Base-by-base conservation (phyloP, 2,113 vertebrate genomes). In the Orthonyx spaldingii region DNA sequence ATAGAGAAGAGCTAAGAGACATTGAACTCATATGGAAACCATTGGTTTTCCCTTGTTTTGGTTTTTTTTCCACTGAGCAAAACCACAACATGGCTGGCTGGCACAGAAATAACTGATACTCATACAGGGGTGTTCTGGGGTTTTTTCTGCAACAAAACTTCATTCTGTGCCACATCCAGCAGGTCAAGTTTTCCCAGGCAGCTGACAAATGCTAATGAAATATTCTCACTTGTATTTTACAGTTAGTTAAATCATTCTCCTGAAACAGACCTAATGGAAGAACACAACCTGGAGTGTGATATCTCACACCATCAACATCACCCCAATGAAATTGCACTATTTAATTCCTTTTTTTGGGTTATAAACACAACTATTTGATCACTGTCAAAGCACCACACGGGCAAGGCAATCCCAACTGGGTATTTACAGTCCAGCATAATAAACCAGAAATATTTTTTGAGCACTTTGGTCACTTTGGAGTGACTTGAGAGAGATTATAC, bases 401-500 rank as follows among this genome's bases (percentile, higher is more conserved):
- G n/a, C 83, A 84, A 79, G 30, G 10, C 3, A 3, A 88, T 17
- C 46, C 39, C 15, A 71, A 2, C 0, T 57, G 71, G 30, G 22
- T 75, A 68, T 81, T 83, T 86, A 33, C 49, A 84, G 41, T 46
- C 69, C 26, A 83, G 49, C 20, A 59, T 21, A 71, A 84, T 2
- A 21, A 28, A 32, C 32, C 37, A 49, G 37, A 82, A 72, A 60
- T 47, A 61, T 57, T 87, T 90, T 90, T 79, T 39, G 49, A 94
- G 64, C 53, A 52, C 28, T 91, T 93, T 44, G 79, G 94, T 89
- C 86, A 90, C 76, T 95, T 72, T 55, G 76, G 79, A 93, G 61
- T 70, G 47, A 91, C 96, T 96, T 71, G 84, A 89, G 77, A 68
- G 78, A 93, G 91, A 96, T 97, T 94, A 95, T 79, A 65, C 59